Evolutionary conservation across 2,888 invertebrate genomes (phyloP).

Genomic region (Stenodera caucasica): DNA sequence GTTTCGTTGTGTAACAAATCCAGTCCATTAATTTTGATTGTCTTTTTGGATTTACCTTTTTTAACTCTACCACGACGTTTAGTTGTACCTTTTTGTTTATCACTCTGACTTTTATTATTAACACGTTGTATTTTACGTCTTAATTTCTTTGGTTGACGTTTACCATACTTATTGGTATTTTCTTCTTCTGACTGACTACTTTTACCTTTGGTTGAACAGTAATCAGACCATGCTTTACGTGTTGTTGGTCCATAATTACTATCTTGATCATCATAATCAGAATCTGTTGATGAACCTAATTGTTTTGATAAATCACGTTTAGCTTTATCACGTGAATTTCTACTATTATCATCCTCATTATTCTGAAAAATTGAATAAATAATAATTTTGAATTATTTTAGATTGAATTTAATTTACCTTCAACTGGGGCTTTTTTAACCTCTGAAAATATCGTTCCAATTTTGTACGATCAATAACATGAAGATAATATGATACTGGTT

Average conservation of each 20-base stretch:
- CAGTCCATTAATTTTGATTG: slow-evolving; percentile 79
- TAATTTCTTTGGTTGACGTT: slow-evolving; percentile 56
- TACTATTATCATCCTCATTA: slow-evolving; percentile 43
- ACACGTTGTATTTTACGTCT: slow-evolving; percentile 58
- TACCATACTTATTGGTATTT: slow-evolving; percentile 45
- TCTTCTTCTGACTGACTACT: slow-evolving; percentile 67
- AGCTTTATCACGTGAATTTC: slow-evolving; percentile 55
- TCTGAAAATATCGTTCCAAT: slow-evolving; percentile 94
- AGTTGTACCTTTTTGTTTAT: slow-evolving; percentile 48
- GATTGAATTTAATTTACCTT: slow-evolving; percentile 56
- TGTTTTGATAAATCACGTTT: slow-evolving; percentile 60
- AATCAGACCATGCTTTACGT: slow-evolving; percentile 75
- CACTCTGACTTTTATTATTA: slow-evolving; percentile 43
- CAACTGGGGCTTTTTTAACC: slow-evolving; percentile 86
- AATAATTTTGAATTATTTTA: slow-evolving; percentile 4
- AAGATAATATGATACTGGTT: slow-evolving; percentile 97
- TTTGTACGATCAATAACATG: slow-evolving; percentile 98
- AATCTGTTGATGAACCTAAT: slow-evolving; percentile 53
- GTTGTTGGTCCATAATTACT: slow-evolving; percentile 68
- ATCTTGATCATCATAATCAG: slow-evolving; percentile 52
- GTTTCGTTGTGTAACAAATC: slow-evolving; percentile 89
- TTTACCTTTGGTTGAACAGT: slow-evolving; percentile 65
- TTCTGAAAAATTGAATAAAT: slow-evolving; percentile 36
- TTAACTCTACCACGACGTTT: slow-evolving; percentile 64
- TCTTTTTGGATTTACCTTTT: slow-evolving; percentile 65